Base-by-base conservation (phyloP, 1,140 invertebrate species). In the Zelostemma sp. region DNA sequence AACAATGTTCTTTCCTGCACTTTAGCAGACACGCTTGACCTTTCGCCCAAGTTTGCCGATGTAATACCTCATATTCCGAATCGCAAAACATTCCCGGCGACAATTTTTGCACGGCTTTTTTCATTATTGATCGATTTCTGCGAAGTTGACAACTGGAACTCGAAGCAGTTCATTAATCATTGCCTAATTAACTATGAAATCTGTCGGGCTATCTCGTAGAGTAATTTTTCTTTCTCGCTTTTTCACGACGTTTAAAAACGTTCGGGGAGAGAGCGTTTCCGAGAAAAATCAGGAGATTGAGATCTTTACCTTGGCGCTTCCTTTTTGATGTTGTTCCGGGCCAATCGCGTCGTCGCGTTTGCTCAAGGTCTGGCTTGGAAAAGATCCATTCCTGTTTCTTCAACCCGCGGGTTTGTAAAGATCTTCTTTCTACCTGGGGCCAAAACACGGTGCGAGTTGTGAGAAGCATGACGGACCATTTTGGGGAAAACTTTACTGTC, bases 381-480 rank as follows among this genome's bases (percentile, higher is more conserved):
- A 11, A 46, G 61, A 41, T 33, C 40, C 55, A 61, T 60, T 64
- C 67, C 67, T 69, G 61, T n/a, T n/a, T n/a, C 62, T 69, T 64
- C 67, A 69, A 69, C 60, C 57, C 64, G 60, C 51, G 61, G 46
- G 56, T 57, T 69, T 64, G 60, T 57, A 64, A 60, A 69, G 54
- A 59, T 63, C 67, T 69, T 63, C 60, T 60, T 69, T n/a, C n/a
- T n/a, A n/a, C n/a, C n/a, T n/a, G n/a, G n/a, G 60, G 49, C 53
- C 21, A 17, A 43, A 68, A 40, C 49, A 11, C 5, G 28, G 5
- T 11, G 28, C 28, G 28, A 6, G 28, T 31, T 59, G 47, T 48
- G 25, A 21, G 6, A 48, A 16, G 48, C 16, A 25, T 18, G 33
- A 47, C 40, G 50, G 12, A 45, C 38, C 47, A 56, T 64, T 53